Conservation (phyloP, 2,113 vertebrate genomes). For the Tringa solitaria region DNA sequence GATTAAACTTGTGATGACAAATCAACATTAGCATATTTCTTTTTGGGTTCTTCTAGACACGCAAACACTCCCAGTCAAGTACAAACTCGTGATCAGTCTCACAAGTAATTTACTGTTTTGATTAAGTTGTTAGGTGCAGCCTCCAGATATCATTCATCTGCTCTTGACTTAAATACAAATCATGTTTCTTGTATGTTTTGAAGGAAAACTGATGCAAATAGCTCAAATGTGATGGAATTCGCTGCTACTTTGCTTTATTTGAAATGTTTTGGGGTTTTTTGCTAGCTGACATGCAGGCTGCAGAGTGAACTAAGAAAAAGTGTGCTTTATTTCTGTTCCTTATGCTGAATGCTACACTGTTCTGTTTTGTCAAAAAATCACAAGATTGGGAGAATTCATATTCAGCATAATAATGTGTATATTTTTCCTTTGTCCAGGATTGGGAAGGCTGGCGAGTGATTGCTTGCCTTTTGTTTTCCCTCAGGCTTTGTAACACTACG, state of each 20-base stretch:
- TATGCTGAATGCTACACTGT: accelerated
- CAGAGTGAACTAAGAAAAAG: neutral
- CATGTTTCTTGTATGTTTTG: neutral
- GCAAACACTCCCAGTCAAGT: neutral
- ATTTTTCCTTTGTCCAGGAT: neutral
- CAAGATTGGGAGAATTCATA: accelerated
- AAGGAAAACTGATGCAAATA: neutral
- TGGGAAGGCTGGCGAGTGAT: accelerated
- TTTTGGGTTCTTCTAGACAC: neutral
- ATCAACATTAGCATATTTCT: neutral
- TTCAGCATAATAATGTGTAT: accelerated
- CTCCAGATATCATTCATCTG: neutral
- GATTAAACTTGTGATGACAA: neutral
- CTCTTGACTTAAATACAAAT: neutral
- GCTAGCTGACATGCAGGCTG: neutral
- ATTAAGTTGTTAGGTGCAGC: neutral
- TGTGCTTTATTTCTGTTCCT: neutral
- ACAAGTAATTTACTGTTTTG: neutral
- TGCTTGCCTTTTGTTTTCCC: neutral
- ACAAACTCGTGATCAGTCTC: neutral
- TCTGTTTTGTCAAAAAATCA: neutral
- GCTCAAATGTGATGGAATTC: neutral
- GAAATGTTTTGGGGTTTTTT: neutral
- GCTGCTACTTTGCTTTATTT: neutral
- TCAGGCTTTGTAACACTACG: neutral